Evolutionary conservation across 2,888 invertebrate species (phyloP).

Genomic region (Thelaira solivaga): DNA sequence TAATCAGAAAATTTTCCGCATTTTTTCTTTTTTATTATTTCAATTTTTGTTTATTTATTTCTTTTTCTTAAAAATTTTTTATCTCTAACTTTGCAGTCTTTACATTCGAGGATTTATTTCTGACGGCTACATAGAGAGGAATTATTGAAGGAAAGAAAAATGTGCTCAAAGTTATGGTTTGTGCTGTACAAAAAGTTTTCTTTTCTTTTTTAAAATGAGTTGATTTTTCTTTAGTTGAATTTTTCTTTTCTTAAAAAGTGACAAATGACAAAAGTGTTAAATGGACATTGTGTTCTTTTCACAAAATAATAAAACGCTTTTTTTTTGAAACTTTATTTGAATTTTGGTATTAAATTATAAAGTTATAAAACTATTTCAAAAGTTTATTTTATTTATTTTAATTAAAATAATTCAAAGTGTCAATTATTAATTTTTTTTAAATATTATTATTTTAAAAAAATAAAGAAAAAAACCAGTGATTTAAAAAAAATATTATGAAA

Average conservation of each 20-base stretch:
- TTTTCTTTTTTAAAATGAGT: slow-evolving; percentile 8
- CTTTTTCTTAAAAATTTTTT: slow-evolving; percentile 2
- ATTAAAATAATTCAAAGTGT: too few relatives aligned
- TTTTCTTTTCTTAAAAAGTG: not conserved
- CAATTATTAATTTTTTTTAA: too few relatives aligned
- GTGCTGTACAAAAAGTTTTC: slow-evolving; percentile 5
- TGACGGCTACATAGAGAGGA: not conserved
- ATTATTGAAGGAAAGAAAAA: too few relatives aligned
- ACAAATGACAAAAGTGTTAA: slow-evolving; percentile 4
- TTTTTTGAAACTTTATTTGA: not conserved
- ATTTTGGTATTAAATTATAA: not conserved
- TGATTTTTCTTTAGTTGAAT: not conserved
- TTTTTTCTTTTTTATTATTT: slow-evolving; percentile 18
- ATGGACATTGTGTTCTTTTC: not conserved
- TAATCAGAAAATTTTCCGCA: slow-evolving; percentile 1
- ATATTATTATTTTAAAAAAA: too few relatives aligned
- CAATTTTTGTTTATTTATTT: not conserved
- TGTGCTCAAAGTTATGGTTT: slow-evolving; percentile 35
- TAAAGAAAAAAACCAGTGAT: too few relatives aligned
- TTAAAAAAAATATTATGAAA: too few relatives aligned
- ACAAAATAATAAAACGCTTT: not conserved
- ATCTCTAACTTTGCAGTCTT: slow-evolving; percentile 11
- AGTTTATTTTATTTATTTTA: too few relatives aligned
- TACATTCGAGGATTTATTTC: not conserved
- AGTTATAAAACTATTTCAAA: too few relatives aligned